A percentile compares a stretch with the other conserved stretches of the same genome.
phyloP scores from a whole-genome alignment of 1,140 invertebrate species.

The Cydia pomonella region DNA sequence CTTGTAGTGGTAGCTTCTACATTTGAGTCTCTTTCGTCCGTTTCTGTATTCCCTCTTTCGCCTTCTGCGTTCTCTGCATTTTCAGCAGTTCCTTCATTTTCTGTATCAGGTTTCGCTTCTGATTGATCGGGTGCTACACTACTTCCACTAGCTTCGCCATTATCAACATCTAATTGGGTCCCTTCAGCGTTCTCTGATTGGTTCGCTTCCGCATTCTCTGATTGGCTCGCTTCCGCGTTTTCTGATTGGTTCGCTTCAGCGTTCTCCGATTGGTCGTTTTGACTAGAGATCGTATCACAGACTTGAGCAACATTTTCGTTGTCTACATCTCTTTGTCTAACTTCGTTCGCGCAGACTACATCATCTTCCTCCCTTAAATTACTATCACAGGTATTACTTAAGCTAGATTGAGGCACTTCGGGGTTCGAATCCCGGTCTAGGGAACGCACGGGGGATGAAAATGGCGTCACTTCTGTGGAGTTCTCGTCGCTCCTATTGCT shows the following conservation, averaged over 20 bases:
- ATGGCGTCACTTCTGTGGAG: conserved; percentile 62
- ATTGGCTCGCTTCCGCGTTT: not conserved
- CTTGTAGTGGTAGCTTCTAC: conserved; percentile 20
- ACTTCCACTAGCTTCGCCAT: conserved; percentile 7
- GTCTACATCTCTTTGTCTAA: conserved; percentile 23
- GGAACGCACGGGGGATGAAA: conserved; percentile 58
- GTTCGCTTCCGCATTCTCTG: not conserved
- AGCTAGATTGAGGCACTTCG: conserved; percentile 48
- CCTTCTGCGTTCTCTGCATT: not conserved
- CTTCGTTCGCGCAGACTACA: conserved; percentile 66
- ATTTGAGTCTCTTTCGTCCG: conserved; percentile 29
- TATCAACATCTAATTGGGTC: not conserved
- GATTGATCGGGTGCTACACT: not conserved
- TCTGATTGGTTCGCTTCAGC: conserved; percentile 21
- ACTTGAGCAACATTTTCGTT: conserved; percentile 41
- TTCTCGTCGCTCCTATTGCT: conserved; percentile 65
- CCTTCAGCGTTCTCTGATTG: not conserved
- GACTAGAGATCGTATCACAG: conserved; percentile 58
- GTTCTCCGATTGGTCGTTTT: conserved; percentile 42
- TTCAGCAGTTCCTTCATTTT: conserved; percentile 22
- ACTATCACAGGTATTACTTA: conserved; percentile 77
- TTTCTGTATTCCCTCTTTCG: not conserved
- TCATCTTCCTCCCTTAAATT: conserved; percentile 72
- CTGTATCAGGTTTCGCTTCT: conserved; percentile 18
- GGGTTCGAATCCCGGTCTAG: conserved; percentile 44